Evolutionary conservation across 2,888 invertebrate genomes (phyloP).

Genomic region (Drosophila koepferae): DNA sequence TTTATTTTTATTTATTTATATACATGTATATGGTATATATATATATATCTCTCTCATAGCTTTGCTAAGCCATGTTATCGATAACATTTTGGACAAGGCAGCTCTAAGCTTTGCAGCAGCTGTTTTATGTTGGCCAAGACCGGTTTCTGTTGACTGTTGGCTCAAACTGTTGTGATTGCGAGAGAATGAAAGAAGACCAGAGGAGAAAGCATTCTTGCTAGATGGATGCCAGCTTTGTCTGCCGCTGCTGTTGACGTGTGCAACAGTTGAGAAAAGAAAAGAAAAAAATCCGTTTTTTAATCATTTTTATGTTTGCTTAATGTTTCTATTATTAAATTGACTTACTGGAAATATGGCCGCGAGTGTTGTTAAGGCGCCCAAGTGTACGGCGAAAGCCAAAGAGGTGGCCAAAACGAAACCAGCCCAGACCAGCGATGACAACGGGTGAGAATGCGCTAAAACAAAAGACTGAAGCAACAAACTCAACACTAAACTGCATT

Average conservation of each 20-base stretch:
- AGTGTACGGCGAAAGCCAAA: constrained; percentile 43
- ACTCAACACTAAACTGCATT: constrained; percentile 30
- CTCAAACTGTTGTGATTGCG: constrained; percentile 47
- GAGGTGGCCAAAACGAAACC: constrained; percentile 17
- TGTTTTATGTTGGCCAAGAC: constrained; percentile 43
- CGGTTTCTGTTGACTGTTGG: constrained; percentile 47
- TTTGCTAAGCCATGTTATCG: constrained; percentile 22
- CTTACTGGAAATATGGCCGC: constrained; percentile 49
- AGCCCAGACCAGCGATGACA: constrained; percentile 19
- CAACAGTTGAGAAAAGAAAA: constrained; percentile 43
- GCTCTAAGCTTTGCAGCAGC: constrained; percentile 42
- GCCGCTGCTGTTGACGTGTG: constrained; percentile 69
- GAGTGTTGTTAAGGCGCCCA: constrained; percentile 64
- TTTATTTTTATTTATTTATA: no score
- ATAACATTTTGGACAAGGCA: constrained; percentile 22
- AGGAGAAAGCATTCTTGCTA: constrained; percentile 70
- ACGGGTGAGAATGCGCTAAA: constrained; percentile 48
- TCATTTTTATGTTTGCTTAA: neutral
- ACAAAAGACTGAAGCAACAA: constrained; percentile 63
- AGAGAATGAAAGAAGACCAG: constrained; percentile 48
- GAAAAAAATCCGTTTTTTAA: neutral
- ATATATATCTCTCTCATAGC: no score
- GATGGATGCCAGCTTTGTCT: constrained; percentile 17
- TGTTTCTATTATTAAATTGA: neutral
- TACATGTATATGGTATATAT: no score